Evolutionary conservation across 2,888 invertebrate species (phyloP).

Genomic region (Pachydiplax longipennis): DNA sequence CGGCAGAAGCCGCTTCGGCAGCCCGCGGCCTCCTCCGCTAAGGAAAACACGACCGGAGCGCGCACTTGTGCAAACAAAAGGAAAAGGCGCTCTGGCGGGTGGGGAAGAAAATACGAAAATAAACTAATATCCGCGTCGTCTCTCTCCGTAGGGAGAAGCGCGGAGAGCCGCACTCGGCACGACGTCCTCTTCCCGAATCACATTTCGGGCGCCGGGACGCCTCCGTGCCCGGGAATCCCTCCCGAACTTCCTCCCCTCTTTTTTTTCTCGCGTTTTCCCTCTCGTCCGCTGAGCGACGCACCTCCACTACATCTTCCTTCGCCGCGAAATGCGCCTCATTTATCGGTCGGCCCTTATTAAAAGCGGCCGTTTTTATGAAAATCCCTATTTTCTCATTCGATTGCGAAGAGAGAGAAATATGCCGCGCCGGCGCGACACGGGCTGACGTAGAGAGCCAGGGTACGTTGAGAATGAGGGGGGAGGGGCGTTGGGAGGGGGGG

Average conservation of each 20-base stretch:
- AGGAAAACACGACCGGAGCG: background rate
- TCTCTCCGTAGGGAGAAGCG: background rate
- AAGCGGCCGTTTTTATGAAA: background rate
- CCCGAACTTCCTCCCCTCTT: background rate
- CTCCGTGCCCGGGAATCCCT: background rate
- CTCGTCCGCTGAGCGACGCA: background rate
- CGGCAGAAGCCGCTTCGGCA: background rate
- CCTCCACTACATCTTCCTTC: background rate
- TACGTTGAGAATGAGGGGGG: background rate
- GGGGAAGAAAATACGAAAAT: background rate
- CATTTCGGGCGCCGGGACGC: background rate
- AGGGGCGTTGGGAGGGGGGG: background rate
- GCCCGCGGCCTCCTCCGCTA: background rate
- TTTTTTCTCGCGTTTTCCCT: background rate
- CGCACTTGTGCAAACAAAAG: slow-evolving; percentile 33
- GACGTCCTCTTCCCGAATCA: background rate
- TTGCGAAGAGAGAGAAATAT: background rate
- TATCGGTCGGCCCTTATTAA: background rate
- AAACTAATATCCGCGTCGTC: background rate
- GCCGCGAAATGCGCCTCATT: background rate
- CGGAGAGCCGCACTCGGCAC: background rate
- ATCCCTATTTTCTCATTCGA: background rate
- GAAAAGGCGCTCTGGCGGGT: background rate
- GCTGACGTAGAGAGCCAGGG: background rate
- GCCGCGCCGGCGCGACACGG: background rate